Percentiles rank a stretch among this genome's conserved stretches.
Evolutionary conservation across 2,113 vertebrate genomes (phyloP).

Genomic region (Suncus etruscus): DNA sequence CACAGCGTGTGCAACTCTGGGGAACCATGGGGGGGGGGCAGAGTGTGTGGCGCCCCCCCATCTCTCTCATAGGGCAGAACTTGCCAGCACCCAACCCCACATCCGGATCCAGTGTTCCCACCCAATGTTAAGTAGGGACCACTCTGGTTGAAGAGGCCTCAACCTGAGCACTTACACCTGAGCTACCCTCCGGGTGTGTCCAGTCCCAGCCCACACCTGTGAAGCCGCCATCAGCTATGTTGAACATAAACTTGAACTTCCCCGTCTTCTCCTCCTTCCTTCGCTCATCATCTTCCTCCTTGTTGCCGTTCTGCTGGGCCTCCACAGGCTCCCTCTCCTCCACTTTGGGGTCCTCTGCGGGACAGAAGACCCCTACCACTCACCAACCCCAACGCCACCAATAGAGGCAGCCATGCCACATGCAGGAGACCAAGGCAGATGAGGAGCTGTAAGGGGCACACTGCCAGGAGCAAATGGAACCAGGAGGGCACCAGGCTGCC

Average conservation of each 20-base stretch:
- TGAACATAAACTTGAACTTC: constrained; percentile 98
- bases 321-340: constrained; percentile 91
- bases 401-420: neutral
- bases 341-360: constrained; percentile 86
- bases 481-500: neutral
- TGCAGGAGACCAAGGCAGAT: neutral
- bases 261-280: constrained; percentile 92
- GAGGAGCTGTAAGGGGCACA: neutral
- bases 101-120: no score
- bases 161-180: no score
- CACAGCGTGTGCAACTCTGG: constrained; percentile 97
- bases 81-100: no score
- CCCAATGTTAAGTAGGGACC: no score
- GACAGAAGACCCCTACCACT: neutral
- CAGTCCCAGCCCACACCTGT: constrained; percentile 90
- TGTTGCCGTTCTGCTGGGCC: constrained; percentile 93
- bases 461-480: neutral
- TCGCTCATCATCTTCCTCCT: constrained; percentile 93
- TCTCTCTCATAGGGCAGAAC: rapidly evolving
- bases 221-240: constrained; percentile 97
- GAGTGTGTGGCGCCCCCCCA: rapidly evolving
- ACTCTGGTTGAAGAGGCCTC: no score
- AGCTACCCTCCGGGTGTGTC: no score
- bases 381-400: no score
- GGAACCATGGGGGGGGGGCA: rapidly evolving